Evolutionary conservation across 53 echinoderm and acorn worm genomes (phyloP), one percentile per base, ranked within the genome.

Genomic region (Pentamera pediparva): DNA sequence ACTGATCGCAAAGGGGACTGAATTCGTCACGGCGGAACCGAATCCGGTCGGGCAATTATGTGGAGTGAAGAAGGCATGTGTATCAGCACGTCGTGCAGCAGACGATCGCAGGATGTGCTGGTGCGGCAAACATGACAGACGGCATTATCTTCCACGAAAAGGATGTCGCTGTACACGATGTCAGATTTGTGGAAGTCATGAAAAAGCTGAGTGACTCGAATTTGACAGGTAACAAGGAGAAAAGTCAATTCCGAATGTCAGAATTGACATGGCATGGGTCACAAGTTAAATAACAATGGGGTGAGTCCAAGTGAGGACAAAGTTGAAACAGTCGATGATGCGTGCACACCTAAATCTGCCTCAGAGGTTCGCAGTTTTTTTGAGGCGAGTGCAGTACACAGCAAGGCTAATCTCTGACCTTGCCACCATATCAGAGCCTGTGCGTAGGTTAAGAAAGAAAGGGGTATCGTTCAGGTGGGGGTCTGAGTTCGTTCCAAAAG

Each of bases 261-360:
- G 39, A 75, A 26, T 54, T 86, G 15, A 40, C 29, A 26, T 86
- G 81, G n/a, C 77, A 79, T 84, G 59, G 83, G 83, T 28, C 74
- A 63, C 47, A 56, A 38, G 24, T 37, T 74, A 31, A 60, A 79
- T 3, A 48, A 39, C 27, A 65, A 77, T 22, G 86, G 86, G 21
- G 56, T 87, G 32, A 74, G 70, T 50, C 87, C 87, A 54, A 73
- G 62, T 11, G 51, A 54, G 35, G 77, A 50, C 18, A 76, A 75
- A 21, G 72, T 79, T 15, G 62, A 74, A 65, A 83, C 87, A 12
- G 55, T 86, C 6, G 13, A 37, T 2, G 82, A 86, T 30, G 82
- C 72, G 6, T 18, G 43, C 28, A 50, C 37, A 26, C 78, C 78
- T 41, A 47, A 78, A 19, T 37, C 55, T 6, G 19, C 56, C 21